Evolutionary conservation across 2,888 invertebrate species (phyloP), one percentile per base, ranked within the genome.

Genomic region (Microplitis manilae): DNA sequence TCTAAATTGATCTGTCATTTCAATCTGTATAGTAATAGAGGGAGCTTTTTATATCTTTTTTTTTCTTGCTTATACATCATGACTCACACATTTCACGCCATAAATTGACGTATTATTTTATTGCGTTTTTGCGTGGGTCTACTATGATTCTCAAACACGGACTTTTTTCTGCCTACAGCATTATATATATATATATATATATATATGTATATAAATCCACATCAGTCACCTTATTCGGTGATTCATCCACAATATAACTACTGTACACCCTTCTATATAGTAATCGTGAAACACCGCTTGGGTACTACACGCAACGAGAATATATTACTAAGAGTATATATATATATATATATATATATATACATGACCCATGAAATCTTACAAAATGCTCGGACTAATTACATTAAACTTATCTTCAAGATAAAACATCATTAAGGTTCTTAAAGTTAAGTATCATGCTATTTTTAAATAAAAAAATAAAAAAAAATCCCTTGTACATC

Each of bases 141-240:
- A 74, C 69, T 50, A 75, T 75, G 75, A 75, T 75, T 75, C 75
- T 68, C 69, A 62, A 13, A 30, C 75, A 62, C 68, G 38, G 17
- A 68, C 38, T 67, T n/a, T 68, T 40, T 68, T 39, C 8, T 13
- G 50, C 68, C 40, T 68, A n/a, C 40, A 9, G 39, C 38, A 8
- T n/a, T 38, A 68, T 68, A 68, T 13, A 50, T 13, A 50, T 50
- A 50, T 50, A 50, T 13, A 13, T 38, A 68, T 68, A 68, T 13
- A 50, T 13, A 50, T 50, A 50, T 8, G 4, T 50, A 50, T 50
- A 50, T 13, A 13, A 30, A 30, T 30, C 17, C 5, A 67, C 50
- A 50, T 50, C 50, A 50, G 50, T 50, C 50, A 50, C 50, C 50
- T 50, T 50, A 50, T 50, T 50, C 50, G 50, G 50, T 50, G 50